Evolutionary conservation across 1,140 invertebrate species (phyloP).

Genomic region (Neomicropteryx cornuta): DNA sequence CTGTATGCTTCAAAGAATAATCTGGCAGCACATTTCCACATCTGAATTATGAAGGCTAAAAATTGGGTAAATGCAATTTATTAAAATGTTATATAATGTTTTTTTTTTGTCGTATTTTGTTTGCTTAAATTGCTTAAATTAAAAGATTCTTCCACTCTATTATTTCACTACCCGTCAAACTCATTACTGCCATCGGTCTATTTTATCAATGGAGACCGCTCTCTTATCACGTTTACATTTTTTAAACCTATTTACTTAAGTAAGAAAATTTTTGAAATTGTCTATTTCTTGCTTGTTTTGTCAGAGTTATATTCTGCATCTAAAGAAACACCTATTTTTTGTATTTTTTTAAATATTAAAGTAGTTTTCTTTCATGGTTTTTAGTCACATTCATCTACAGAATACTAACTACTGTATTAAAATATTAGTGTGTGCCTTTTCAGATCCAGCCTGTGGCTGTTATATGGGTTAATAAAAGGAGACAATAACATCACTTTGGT

Average conservation of each 20-base stretch:
- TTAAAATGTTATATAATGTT: no score
- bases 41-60: no score
- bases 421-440: slow-evolving; percentile 5
- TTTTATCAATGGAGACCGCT: no score
- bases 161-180: no score
- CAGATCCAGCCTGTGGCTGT: slow-evolving; percentile 55
- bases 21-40: no score
- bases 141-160: no score
- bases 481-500: slow-evolving; percentile 56
- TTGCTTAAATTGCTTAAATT: no score
- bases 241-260: slow-evolving; percentile 3
- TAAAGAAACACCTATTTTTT: not conserved
- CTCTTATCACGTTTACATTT: no score
- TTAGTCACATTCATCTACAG: not conserved
- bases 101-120: no score
- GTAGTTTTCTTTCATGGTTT: not conserved
- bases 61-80: no score
- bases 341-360: slow-evolving; percentile 3
- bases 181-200: no score
- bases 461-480: slow-evolving; percentile 54
- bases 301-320: not conserved
- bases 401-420: not conserved
- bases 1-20: slow-evolving; percentile 3
- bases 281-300: slow-evolving; percentile 1
- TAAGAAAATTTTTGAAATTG: not conserved